Evolutionary conservation across 1,140 invertebrate species (phyloP).

Genomic region (Venturia canescens): DNA sequence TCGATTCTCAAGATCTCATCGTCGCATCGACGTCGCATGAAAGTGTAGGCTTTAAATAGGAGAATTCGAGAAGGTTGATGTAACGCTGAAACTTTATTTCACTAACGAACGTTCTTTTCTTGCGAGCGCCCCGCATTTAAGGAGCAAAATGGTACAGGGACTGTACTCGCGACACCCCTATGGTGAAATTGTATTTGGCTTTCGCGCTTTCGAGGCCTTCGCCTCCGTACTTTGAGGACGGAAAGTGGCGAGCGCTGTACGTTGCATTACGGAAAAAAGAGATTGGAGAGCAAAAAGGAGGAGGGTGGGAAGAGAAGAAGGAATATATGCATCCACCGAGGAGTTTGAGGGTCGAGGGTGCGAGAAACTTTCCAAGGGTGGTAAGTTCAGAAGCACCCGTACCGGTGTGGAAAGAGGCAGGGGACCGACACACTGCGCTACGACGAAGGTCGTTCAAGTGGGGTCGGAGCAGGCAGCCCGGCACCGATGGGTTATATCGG

Average conservation of each 20-base stretch:
- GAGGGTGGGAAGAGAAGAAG: not conserved
- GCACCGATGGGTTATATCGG: not conserved
- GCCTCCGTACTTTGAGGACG: not conserved
- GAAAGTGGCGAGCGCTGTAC: constrained; percentile 20
- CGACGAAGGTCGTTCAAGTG: constrained; percentile 31
- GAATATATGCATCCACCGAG: constrained; percentile 22
- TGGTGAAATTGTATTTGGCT: constrained; percentile 57
- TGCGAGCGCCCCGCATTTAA: not conserved
- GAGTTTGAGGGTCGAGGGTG: constrained; percentile 26
- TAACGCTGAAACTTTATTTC: constrained; percentile 10
- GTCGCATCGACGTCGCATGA: not conserved
- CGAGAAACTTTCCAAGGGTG: constrained; percentile 34
- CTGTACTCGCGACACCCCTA: constrained; percentile 31
- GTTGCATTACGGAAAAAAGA: constrained; percentile 11
- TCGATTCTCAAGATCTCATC: constrained; percentile 47
- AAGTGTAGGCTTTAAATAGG: too few species aligned
- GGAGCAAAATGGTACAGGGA: constrained; percentile 19
- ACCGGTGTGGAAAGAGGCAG: not conserved
- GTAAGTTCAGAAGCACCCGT: not conserved
- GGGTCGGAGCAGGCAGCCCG: constrained; percentile 21
- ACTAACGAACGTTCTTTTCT: constrained; percentile 52
- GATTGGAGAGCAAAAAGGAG: not conserved
- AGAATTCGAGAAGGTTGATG: too few species aligned
- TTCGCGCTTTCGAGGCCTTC: constrained; percentile 43
- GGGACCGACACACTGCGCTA: not conserved